phyloP scores from a whole-genome alignment of 2,113 vertebrate genomes.

The Tursiops truncatus region DNA sequence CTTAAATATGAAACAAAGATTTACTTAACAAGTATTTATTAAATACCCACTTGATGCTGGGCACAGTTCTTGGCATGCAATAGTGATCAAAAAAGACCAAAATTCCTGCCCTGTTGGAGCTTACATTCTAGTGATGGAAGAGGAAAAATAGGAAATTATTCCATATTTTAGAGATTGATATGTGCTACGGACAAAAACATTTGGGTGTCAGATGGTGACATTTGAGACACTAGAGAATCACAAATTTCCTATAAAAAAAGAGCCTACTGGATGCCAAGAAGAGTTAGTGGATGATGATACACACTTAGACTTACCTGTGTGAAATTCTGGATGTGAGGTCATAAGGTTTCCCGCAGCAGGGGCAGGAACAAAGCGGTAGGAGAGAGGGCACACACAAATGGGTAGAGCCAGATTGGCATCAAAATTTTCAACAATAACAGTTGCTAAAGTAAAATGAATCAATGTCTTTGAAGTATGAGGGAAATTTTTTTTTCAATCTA shows the following conservation, averaged over 20 bases:
- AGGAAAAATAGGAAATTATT: neutral
- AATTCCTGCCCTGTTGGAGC: neutral
- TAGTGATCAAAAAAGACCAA: neutral
- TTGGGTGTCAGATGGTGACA: neutral
- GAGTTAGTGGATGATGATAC: neutral
- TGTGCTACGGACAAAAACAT: neutral
- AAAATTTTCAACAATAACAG: neutral
- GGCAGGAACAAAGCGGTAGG: neutral
- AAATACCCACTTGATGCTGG: neutral
- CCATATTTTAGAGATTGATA: neutral
- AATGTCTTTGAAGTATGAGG: neutral
- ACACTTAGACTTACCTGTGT: neutral
- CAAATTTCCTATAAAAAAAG: neutral
- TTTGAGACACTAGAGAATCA: neutral
- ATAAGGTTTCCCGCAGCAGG: neutral
- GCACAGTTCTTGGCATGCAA: neutral
- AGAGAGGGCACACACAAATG: neutral
- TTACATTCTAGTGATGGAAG: neutral
- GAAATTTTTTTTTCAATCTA: neutral
- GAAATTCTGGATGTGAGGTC: neutral
- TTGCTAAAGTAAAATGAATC: neutral
- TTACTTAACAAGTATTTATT: neutral
- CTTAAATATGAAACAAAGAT: neutral
- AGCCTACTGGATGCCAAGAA: neutral
- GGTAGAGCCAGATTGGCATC: neutral